phyloP scores from a whole-genome alignment of 2,888 invertebrate genomes.

The Furcula furcula region DNA sequence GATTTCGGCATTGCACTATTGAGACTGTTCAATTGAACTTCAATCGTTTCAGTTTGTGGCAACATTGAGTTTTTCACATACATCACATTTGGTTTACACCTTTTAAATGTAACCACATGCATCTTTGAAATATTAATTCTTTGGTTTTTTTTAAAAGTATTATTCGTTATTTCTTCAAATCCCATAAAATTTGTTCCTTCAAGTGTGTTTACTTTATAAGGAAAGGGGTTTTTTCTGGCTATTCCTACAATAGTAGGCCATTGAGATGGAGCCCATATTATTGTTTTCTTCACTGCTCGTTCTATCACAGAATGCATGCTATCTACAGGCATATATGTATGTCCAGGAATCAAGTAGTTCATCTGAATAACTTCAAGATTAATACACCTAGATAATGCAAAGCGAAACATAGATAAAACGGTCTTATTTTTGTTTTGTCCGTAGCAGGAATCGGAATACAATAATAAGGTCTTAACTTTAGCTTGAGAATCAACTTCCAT shows the following conservation, averaged over 20 bases:
- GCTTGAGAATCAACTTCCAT: neutral
- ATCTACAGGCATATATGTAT: constrained; percentile 1
- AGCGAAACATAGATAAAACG: neutral
- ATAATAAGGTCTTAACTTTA: neutral
- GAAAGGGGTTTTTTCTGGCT: constrained; percentile 2
- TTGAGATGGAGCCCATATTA: constrained; percentile 7
- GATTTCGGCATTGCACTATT: too few species aligned
- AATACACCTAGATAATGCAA: neutral
- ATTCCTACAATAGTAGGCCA: constrained; percentile 3
- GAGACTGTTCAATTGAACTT: too few species aligned
- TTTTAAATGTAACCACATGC: neutral
- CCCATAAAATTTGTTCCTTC: neutral
- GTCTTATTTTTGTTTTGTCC: constrained; percentile 1
- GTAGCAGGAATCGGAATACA: neutral
- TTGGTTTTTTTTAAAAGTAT: neutral
- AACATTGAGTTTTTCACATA: too few species aligned
- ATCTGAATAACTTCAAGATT: constrained; percentile 10
- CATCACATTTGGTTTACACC: too few species aligned
- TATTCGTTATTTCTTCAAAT: neutral
- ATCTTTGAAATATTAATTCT: neutral
- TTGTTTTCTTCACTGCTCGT: neutral
- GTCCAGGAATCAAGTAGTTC: constrained; percentile 8
- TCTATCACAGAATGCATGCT: constrained; percentile 3
- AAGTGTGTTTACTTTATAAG: constrained; percentile 2
- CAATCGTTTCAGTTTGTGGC: too few species aligned